Evolutionary conservation across 1,140 invertebrate genomes (phyloP).

Genomic region (Drosophila lacertosa): DNA sequence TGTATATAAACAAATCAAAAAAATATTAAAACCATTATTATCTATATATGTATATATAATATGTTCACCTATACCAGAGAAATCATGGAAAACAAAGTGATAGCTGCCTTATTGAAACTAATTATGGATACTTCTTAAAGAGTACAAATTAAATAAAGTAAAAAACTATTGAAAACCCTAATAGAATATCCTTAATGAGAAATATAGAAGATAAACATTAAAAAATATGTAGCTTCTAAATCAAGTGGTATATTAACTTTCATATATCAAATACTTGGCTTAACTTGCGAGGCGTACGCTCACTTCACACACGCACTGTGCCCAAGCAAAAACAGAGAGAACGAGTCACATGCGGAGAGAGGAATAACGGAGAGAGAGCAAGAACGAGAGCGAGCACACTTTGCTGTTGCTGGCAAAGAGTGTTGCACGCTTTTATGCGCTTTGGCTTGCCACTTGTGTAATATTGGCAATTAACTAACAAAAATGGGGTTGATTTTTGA

Average conservation of each 20-base stretch:
- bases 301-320: conserved; percentile 25
- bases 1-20: no score
- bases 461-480: conserved; percentile 81
- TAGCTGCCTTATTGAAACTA: no score
- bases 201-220: no score
- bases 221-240: no score
- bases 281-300: background rate
- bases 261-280: background rate
- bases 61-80: no score
- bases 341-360: background rate
- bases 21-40: no score
- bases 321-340: conserved; percentile 10
- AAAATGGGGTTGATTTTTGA: conserved; percentile 80
- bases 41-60: no score
- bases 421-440: conserved; percentile 63
- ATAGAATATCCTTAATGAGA: no score
- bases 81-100: no score
- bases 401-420: conserved; percentile 15
- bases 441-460: conserved; percentile 72
- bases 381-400: background rate
- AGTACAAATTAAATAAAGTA: no score
- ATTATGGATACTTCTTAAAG: no score
- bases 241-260: background rate
- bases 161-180: no score
- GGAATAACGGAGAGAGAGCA: background rate